Percentiles rank a stretch among this genome's conserved stretches.
These are phyloP conservation scores for Vireo altiloquus DNA, from an alignment of 2,113 vertebrate genomes.

Conservation along the genomic window DNA sequence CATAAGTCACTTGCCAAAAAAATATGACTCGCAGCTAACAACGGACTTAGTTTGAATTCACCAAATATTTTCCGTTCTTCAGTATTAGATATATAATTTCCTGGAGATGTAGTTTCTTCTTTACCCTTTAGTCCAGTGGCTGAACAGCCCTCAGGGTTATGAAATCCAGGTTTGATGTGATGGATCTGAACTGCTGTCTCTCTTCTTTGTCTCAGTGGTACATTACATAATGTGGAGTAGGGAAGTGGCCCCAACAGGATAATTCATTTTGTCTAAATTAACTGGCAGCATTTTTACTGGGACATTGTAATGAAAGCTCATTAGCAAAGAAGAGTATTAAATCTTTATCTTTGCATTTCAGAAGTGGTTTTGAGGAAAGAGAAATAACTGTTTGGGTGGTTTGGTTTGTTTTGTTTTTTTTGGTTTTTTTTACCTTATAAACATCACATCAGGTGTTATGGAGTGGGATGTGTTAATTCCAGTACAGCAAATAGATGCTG, in stretches of 20 bases:
- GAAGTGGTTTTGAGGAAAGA: neutral
- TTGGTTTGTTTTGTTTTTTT: neutral
- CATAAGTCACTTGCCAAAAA: slow-evolving; percentile 11
- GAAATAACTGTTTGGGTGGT: neutral
- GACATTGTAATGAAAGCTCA: neutral
- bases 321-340: neutral
- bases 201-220: neutral
- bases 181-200: neutral
- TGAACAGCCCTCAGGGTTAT: neutral
- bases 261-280: neutral
- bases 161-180: neutral
- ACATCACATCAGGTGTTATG: neutral
- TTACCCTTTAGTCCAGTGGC: neutral
- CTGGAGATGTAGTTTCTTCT: neutral
- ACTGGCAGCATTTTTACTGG: neutral
- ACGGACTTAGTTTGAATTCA: neutral
- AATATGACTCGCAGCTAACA: neutral
- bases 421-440: neutral
- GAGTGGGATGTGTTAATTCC: neutral
- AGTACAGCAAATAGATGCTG: neutral
- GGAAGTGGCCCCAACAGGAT: neutral
- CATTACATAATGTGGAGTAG: neutral
- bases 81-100: neutral
- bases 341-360: neutral
- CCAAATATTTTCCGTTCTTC: neutral